Evolutionary conservation across 92 coral and sea anemone genomes (phyloP).

Genomic region (Zoanthus sociatus): DNA sequence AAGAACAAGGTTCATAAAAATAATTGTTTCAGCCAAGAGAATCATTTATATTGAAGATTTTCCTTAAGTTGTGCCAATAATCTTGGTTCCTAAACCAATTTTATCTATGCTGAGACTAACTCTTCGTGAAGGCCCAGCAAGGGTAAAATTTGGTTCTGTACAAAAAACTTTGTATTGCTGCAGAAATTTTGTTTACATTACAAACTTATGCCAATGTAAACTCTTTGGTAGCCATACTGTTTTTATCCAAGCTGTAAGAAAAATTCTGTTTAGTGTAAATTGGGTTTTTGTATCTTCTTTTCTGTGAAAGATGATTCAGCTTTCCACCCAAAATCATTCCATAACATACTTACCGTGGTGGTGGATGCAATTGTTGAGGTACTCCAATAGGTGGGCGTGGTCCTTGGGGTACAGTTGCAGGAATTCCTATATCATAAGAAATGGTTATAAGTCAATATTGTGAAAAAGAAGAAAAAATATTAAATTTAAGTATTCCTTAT

Average conservation of each 20-base stretch:
- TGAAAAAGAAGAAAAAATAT: not conserved
- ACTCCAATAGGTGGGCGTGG: slow-evolving; percentile 41
- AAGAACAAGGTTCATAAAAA: not conserved
- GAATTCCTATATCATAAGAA: slow-evolving; percentile 13
- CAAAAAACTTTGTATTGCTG: no score
- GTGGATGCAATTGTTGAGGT: slow-evolving; percentile 21
- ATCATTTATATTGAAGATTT: not conserved
- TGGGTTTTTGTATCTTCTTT: no score
- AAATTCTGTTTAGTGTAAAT: no score
- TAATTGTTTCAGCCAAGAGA: not conserved
- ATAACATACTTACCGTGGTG: slow-evolving; percentile 23
- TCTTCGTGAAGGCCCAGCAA: no score
- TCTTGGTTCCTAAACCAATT: not conserved
- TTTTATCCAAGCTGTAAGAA: no score
- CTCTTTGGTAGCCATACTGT: no score
- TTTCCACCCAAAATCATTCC: no score
- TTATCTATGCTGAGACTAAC: no score
- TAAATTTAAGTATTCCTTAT: not conserved
- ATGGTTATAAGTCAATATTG: not conserved
- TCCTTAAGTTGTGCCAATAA: not conserved
- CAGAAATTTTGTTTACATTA: no score
- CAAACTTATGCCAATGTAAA: no score
- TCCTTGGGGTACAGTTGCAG: slow-evolving; percentile 7
- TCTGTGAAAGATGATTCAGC: no score
- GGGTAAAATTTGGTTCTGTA: no score